phyloP scores from a whole-genome alignment of 1,140 invertebrate genomes.

The Eciton burchellii region DNA sequence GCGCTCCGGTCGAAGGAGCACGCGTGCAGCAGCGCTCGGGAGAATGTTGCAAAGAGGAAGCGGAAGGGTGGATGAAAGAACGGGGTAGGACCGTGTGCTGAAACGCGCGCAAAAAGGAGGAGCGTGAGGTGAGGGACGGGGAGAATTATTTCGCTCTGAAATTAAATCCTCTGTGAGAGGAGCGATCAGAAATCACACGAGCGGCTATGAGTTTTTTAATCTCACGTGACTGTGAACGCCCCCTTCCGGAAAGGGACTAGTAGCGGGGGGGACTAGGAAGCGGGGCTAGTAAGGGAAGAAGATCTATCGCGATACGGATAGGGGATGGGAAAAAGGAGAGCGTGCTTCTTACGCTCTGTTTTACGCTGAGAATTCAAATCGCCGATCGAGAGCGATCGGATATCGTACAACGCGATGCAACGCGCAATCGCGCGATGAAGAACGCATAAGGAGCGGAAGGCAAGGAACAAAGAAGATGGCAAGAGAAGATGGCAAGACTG shows the following conservation, averaged over 20 bases:
- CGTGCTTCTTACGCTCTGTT: constrained; percentile 9
- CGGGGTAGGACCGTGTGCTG: constrained; percentile 11
- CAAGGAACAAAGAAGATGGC: not conserved
- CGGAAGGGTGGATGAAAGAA: constrained; percentile 27
- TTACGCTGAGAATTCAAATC: constrained; percentile 36
- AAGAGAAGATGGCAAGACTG: not conserved
- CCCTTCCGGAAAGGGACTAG: not conserved
- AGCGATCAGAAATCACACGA: constrained; percentile 6
- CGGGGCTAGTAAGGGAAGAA: not conserved
- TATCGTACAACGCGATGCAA: constrained; percentile 23
- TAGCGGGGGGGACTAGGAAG: too few relatives aligned
- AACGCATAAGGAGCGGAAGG: not conserved
- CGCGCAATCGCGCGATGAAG: constrained; percentile 28
- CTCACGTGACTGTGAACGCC: constrained; percentile 14
- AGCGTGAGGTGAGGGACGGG: not conserved
- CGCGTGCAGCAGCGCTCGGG: constrained; percentile 7
- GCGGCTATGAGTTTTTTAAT: constrained; percentile 17
- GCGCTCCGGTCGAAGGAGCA: constrained; percentile 51
- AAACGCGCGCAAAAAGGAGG: constrained; percentile 12
- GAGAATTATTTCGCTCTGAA: constrained; percentile 27
- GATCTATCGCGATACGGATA: constrained; percentile 21
- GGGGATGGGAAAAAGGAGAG: not conserved
- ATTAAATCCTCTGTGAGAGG: constrained; percentile 30
- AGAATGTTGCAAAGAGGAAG: constrained; percentile 2
- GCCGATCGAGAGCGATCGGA: not conserved